phyloP scores from a whole-genome alignment of 2,888 invertebrate genomes.

The Tuta absoluta region DNA sequence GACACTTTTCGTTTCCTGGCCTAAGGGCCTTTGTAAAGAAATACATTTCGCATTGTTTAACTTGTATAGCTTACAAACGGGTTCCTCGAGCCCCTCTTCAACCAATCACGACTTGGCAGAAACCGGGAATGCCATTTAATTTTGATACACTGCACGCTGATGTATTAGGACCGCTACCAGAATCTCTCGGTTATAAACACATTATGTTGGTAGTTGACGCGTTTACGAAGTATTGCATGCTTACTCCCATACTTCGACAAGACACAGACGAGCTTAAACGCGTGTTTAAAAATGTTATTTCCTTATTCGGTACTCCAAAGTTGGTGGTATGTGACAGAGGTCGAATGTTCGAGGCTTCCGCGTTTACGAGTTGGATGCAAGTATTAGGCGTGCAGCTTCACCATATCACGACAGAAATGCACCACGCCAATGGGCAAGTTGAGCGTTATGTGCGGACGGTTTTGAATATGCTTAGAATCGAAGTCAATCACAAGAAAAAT shows the following conservation, averaged over 20 bases:
- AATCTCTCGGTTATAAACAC: conserved; percentile 22
- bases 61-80: conserved; percentile 17
- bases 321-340: conserved; percentile 27
- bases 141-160: conserved; percentile 26
- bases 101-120: conserved; percentile 23
- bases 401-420: conserved; percentile 37
- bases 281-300: conserved; percentile 12
- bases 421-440: conserved; percentile 34
- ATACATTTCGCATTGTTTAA: conserved; percentile 5
- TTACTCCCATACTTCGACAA: conserved; percentile 15
- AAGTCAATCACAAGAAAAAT: conserved; percentile 3
- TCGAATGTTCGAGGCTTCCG: conserved; percentile 26
- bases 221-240: conserved; percentile 24
- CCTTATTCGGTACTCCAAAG: conserved; percentile 26
- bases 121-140: conserved; percentile 28
- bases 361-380: conserved; percentile 15
- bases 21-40: background rate
- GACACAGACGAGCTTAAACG: conserved; percentile 7
- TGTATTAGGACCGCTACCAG: conserved; percentile 26
- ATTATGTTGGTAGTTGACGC: conserved; percentile 25
- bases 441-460: too few relatives aligned
- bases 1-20: background rate
- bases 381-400: conserved; percentile 31
- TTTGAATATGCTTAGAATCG: too few relatives aligned
- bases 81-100: conserved; percentile 19